Evolutionary conservation across 2,888 invertebrate genomes (phyloP).

Genomic region (Junonia oenone): DNA sequence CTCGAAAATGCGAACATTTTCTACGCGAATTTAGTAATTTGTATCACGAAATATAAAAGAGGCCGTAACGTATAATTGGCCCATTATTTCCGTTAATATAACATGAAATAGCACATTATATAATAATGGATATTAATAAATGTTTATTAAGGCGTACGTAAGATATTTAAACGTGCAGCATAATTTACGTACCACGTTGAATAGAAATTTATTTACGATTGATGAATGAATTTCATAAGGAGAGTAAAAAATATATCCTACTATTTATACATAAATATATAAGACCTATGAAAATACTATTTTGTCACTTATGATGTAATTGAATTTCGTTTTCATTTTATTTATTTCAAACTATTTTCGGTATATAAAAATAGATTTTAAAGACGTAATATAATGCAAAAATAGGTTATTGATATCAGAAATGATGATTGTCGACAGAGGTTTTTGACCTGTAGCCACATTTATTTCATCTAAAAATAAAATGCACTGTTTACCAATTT

Average conservation of each 20-base stretch:
- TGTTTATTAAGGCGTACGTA: not conserved
- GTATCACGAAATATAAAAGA: not conserved
- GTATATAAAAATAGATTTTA: too few species aligned
- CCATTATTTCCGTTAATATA: not conserved
- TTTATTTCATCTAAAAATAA: too few species aligned
- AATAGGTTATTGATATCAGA: too few species aligned
- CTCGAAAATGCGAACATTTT: constrained; percentile 7
- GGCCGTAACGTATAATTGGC: not conserved
- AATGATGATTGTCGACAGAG: too few species aligned
- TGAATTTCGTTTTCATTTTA: too few species aligned
- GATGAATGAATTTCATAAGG: not conserved
- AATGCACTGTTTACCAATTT: too few species aligned
- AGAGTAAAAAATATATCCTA: not conserved
- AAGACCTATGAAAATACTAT: too few species aligned
- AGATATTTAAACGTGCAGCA: not conserved
- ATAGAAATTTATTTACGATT: not conserved
- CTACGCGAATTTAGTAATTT: not conserved
- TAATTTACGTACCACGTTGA: not conserved
- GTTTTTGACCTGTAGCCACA: too few species aligned
- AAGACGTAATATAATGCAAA: too few species aligned
- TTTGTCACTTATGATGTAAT: too few species aligned
- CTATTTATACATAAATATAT: too few species aligned
- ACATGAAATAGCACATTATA: not conserved
- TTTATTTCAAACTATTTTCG: too few species aligned
- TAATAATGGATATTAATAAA: not conserved